Conservation (phyloP, 64 coral and sea anemone genomes). For the Montipora capricornis region DNA sequence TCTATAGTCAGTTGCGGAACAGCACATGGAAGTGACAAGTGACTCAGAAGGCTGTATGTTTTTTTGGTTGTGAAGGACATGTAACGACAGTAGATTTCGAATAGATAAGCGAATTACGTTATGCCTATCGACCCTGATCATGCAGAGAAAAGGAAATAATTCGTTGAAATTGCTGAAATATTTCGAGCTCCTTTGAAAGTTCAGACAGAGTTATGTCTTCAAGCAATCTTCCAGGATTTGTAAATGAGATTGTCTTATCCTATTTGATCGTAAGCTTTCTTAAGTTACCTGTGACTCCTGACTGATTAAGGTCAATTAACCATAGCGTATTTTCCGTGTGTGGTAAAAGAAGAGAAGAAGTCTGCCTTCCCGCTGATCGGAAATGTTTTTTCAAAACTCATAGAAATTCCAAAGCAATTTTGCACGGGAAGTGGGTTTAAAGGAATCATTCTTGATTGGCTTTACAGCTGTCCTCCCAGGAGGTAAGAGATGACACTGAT, state of each 20-base stretch:
- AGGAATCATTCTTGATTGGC: not conserved
- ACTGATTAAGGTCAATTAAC: not conserved
- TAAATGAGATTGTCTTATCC: not conserved
- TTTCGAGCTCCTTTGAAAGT: conserved; percentile 5
- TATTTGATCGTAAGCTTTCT: not conserved
- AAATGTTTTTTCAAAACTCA: not conserved
- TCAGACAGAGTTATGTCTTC: conserved; percentile 37
- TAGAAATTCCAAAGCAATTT: not conserved
- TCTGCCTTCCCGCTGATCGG: not conserved
- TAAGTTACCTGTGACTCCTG: too few relatives aligned
- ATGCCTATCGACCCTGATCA: too few relatives aligned
- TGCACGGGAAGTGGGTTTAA: conserved; percentile 2
- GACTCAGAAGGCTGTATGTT: too few relatives aligned
- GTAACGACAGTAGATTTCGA: too few relatives aligned
- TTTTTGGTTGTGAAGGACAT: too few relatives aligned
- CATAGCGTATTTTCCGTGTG: not conserved
- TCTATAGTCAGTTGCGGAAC: too few relatives aligned
- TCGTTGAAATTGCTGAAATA: not conserved
- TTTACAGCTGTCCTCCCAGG: conserved; percentile 1
- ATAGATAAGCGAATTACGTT: not conserved
- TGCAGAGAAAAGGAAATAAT: not conserved
- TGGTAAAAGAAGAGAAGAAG: not conserved
- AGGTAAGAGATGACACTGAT: not conserved
- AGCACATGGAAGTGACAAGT: too few relatives aligned
- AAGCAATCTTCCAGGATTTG: not conserved